Evolutionary conservation across 2,888 invertebrate species (phyloP).

Genomic region (Aricia artaxerxes): DNA sequence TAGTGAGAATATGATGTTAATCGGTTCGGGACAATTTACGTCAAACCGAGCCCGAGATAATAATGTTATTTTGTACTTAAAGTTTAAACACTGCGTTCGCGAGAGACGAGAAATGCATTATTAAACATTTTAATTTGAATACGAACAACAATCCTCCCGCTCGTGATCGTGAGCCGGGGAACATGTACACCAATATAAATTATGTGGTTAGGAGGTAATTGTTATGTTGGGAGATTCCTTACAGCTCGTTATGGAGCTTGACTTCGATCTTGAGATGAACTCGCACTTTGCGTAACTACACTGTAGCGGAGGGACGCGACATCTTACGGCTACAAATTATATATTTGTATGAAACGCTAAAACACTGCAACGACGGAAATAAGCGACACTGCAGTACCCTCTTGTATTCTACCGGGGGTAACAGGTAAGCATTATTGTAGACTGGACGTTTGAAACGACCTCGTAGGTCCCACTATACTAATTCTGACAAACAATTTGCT

Average conservation of each 20-base stretch:
- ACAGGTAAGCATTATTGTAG: too few species aligned
- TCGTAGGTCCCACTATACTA: too few species aligned
- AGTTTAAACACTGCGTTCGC: background rate
- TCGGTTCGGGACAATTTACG: slow-evolving; percentile 9
- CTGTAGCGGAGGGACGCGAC: too few species aligned
- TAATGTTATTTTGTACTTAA: slow-evolving; percentile 26
- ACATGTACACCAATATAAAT: slow-evolving; percentile 11
- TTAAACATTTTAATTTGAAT: slow-evolving; percentile 24
- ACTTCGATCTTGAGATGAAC: background rate
- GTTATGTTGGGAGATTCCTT: background rate
- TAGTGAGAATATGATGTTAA: background rate
- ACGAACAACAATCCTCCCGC: background rate
- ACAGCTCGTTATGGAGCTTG: background rate
- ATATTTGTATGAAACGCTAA: too few species aligned
- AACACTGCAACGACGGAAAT: too few species aligned
- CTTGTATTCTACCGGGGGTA: too few species aligned
- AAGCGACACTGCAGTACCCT: too few species aligned
- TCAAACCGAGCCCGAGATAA: slow-evolving; percentile 10
- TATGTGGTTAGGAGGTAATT: background rate
- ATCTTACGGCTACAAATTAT: too few species aligned
- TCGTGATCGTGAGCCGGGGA: slow-evolving; percentile 4
- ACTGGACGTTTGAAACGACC: too few species aligned
- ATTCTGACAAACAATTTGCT: too few species aligned
- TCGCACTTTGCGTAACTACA: too few species aligned
- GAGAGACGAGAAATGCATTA: background rate